phyloP scores from a whole-genome alignment of 2,888 invertebrate species.

The Noctua janthina region DNA sequence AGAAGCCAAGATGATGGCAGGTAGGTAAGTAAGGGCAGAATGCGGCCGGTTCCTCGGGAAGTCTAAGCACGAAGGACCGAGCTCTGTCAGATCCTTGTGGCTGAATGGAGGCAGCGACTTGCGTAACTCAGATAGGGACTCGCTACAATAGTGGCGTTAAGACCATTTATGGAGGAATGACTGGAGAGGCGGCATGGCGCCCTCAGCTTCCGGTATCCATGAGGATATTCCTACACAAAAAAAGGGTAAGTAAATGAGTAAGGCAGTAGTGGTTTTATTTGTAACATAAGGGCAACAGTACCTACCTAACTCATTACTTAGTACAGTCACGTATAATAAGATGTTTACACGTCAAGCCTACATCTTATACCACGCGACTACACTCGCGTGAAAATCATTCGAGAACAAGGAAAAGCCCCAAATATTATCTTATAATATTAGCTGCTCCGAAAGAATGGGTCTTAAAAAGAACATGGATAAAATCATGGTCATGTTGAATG shows the following conservation, averaged over 20 bases:
- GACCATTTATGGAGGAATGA: too few relatives aligned
- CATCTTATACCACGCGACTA: constrained; percentile 13
- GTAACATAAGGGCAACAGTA: not conserved
- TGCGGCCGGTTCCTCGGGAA: too few relatives aligned
- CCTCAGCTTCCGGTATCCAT: not conserved
- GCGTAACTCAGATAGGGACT: too few relatives aligned
- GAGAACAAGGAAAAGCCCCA: constrained; percentile 9
- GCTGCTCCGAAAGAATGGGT: not conserved
- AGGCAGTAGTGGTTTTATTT: not conserved
- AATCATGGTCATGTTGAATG: too few relatives aligned
- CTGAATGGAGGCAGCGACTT: too few relatives aligned
- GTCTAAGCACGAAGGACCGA: too few relatives aligned
- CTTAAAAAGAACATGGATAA: too few relatives aligned
- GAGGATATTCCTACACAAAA: not conserved
- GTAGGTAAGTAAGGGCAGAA: too few relatives aligned
- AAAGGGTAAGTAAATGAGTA: not conserved
- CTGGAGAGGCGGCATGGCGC: too few relatives aligned
- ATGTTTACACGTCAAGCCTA: constrained; percentile 14
- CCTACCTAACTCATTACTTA: constrained; percentile 2
- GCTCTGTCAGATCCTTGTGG: too few relatives aligned
- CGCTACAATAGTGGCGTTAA: too few relatives aligned
- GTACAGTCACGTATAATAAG: constrained; percentile 24
- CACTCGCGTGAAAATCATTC: not conserved
- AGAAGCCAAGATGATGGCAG: too few relatives aligned
- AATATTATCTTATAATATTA: not conserved